Evolutionary conservation across 2,797 vertebrate species (phyloP), one percentile per base, ranked within the genome.

Genomic region (Brachymystax lenok): DNA sequence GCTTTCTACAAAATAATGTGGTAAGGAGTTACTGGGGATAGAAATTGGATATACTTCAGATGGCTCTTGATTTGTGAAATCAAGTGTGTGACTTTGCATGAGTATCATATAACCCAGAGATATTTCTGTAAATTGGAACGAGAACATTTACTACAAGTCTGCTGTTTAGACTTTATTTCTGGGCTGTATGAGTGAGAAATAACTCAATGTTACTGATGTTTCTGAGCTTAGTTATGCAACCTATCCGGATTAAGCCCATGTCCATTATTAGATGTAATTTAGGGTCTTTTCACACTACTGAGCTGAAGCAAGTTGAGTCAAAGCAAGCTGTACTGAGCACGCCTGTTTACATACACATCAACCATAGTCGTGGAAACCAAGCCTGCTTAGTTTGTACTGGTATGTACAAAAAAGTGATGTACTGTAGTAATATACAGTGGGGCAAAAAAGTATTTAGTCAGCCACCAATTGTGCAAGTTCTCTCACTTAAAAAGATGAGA

Each of bases 1-100:
- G 83, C 89, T 87, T 88, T 90, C 40, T 87, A 89, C 86, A 88
- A 90, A 92, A 91, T 89, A 90, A 91, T 89, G 83, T 88, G 86
- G 86, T 88, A 83, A 87, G 74, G 80, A 87, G 67, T 88, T 87
- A 85, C 83, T 81, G 84, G 74, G 74, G 35, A 81, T 59, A 77
- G 74, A 74, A 74, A 77, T 33, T 75, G 50, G 75, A 82, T 69
- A 73, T 77, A 83, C 75, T 73, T 79, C 8, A 81, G 71, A 33
- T 78, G 68, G 69, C 78, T 33, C 51, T 54, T 54, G 19, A 79
- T 33, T 64, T 21, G 71, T 21, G 81, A 40, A 80, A 59, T 52
- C 35, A 35, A 78, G 73, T 35, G 24, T 63, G 30, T 40, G 24
- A 63, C 27, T 70, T 7, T 27, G 51, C 2, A 5, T 33, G 6